phyloP scores from a whole-genome alignment of 2,113 vertebrate species.

The Lepidothrix coronata region DNA sequence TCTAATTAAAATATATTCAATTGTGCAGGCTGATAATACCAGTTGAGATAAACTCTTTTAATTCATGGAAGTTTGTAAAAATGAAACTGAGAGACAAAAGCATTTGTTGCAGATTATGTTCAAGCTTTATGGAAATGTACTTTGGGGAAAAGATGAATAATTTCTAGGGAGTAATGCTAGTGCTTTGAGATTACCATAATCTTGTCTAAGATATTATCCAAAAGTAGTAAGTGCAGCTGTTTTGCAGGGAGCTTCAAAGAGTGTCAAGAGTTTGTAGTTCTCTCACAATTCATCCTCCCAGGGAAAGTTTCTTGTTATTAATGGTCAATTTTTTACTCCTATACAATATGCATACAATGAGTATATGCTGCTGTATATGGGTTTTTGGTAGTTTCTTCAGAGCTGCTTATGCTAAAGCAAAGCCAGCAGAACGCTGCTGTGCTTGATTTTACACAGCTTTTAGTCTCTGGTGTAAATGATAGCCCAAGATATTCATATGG shows the following conservation, averaged over 20 bases:
- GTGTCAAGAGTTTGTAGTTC: not conserved
- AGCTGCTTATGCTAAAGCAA: not conserved
- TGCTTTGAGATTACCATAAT: not conserved
- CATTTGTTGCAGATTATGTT: slow-evolving; percentile 24
- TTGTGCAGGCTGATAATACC: not conserved
- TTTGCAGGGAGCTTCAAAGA: not conserved
- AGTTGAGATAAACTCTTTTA: slow-evolving; percentile 28
- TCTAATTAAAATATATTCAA: slow-evolving; percentile 45
- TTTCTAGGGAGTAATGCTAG: not conserved
- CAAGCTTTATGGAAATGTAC: not conserved
- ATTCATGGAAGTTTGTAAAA: not conserved
- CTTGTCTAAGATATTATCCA: not conserved
- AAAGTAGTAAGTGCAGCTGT: not conserved
- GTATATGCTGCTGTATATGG: not conserved
- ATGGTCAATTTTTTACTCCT: not conserved
- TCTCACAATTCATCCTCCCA: not conserved
- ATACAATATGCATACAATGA: not conserved
- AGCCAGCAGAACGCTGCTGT: not conserved
- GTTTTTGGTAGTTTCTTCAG: not conserved
- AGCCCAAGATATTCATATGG: not conserved
- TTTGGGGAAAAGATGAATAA: not conserved
- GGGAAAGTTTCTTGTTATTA: not conserved
- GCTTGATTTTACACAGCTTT: not conserved
- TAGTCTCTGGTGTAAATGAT: not conserved
- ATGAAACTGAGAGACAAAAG: slow-evolving; percentile 15